Evolutionary conservation across 2,888 invertebrate genomes (phyloP).

Genomic region (Dugesia japonica): DNA sequence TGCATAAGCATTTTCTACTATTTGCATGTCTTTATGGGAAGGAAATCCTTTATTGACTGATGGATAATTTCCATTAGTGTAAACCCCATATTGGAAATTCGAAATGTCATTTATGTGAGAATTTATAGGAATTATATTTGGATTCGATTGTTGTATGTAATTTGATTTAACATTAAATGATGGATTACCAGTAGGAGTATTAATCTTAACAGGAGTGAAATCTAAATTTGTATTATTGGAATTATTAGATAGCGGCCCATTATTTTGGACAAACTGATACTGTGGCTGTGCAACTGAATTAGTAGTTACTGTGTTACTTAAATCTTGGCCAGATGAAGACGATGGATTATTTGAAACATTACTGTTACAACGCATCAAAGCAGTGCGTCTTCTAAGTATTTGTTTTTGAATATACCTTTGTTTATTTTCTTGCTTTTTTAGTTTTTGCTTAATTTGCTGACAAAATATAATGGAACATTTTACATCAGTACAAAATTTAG

Average conservation of each 20-base stretch:
- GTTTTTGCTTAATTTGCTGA: constrained; percentile 86
- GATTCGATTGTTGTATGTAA: neutral
- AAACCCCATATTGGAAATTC: neutral
- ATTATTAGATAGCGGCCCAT: neutral
- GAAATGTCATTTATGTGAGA: neutral
- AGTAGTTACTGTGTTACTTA: neutral
- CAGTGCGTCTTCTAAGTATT: constrained; percentile 50
- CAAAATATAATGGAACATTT: constrained; percentile 98
- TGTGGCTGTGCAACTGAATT: neutral
- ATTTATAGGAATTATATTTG: neutral
- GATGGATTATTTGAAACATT: constrained; percentile 12
- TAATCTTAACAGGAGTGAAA: neutral
- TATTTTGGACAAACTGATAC: neutral
- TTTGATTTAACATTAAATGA: neutral
- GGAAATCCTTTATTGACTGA: neutral
- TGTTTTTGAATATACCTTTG: constrained; percentile 64
- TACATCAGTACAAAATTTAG: constrained; percentile 74
- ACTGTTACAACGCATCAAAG: constrained; percentile 35
- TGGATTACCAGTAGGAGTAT: neutral
- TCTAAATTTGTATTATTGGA: constrained; percentile 20
- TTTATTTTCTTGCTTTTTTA: constrained; percentile 87
- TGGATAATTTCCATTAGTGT: neutral
- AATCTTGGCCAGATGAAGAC: neutral
- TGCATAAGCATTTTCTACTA: neutral
- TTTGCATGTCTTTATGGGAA: neutral